Base-by-base conservation (phyloP, 37 sponge, comb jelly and placozoan species). In the Cladorhizidae sp. region DNA sequence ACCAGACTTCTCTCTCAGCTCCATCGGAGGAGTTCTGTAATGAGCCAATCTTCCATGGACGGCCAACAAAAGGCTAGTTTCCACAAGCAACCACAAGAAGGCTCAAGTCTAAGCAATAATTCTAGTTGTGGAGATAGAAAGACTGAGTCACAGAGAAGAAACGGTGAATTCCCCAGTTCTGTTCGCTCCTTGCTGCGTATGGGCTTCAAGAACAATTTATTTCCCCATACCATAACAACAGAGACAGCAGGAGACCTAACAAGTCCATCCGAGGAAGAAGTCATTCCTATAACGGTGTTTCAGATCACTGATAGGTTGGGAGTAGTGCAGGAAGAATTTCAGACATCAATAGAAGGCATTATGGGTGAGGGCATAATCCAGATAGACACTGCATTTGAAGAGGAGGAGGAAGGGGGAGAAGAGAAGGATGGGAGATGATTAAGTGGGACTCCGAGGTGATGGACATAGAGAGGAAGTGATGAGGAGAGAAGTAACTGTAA, bases 281-380 rank as follows among this genome's bases (percentile, higher is more conserved):
- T 45, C 9, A 12, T 9, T 45, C 11, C 12, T 2, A n/a, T 0
- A 54, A 28, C 31, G 28, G 15, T 0, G 32, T 58, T 38, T 21
- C 51, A 37, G 38, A 68, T 69, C 67, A 67, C 57, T 29, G 55
- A 67, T 5, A 68, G 80, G 28, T 57, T 79, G 11, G 80, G 38
- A 39, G 56, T 51, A 20, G 45, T 79, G 7, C 80, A 54, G 14
- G 80, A 79, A 57, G 80, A 65, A 54, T 56, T 25, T 8, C 70
- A 79, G 32, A 40, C 68, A 7, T 15, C 67, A 11, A 14, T 36
- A 14, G 40, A n/a, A n/a, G n/a, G n/a, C n/a, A n/a, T n/a, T n/a
- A n/a, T n/a, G n/a, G n/a, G n/a, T n/a, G n/a, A n/a, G n/a, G n/a
- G n/a, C n/a, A n/a, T n/a, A n/a, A n/a, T 75, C 20, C 57, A 35